Evolutionary conservation across 2,797 vertebrate genomes (phyloP), one percentile per base, ranked within the genome.

Genomic region (Vultur gryphus): DNA sequence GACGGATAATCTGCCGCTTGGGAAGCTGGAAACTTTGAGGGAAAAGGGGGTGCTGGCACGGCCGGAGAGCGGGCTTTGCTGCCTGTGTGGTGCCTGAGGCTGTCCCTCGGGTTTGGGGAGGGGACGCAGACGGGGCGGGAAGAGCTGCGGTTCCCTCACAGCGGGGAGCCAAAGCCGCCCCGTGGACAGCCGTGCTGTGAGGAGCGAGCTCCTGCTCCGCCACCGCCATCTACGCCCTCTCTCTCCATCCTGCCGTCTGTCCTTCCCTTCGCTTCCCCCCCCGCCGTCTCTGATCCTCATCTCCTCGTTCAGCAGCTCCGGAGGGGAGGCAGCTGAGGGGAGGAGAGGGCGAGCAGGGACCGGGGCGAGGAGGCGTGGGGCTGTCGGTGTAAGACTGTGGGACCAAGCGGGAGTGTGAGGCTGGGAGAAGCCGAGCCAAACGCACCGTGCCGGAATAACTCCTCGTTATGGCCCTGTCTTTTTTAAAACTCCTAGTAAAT

Each of bases 341-440:
- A 55, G 57, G 57, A 28, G 69, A 44, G 24, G 4, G n/a, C 41
- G 51, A 31, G 64, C 25, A 19, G 61, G 18, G 61, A 62, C 26
- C 37, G 26, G 26, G 59, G 23, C 21, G 49, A 51, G 44, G 52
- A 23, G 70, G 25, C 57, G 7, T 7, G 20, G 25, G 55, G 33
- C 48, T 10, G 62, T 37, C 10, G 4, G 17, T 14, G 35, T 11
- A 2, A 8, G 25, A 0, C 58, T 5, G 20, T 2, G 18, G 21
- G 39, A 58, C 16, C 54, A 1, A 25, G 37, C 57, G 11, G 28
- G 54, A 23, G 18, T 10, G 3, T 8, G 37, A 16, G 81, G n/a
- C 65, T 24, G 54, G 43, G 55, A 39, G 57, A 33, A 41, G n/a
- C 16, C 10, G 31, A 54, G 19, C 37, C 29, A 11, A 24, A 10